Percentiles rank a stretch among this genome's conserved stretches.
These are phyloP conservation scores for Vanessa cardui DNA, from an alignment of 2,888 invertebrate genomes.

Conservation along the genomic window DNA sequence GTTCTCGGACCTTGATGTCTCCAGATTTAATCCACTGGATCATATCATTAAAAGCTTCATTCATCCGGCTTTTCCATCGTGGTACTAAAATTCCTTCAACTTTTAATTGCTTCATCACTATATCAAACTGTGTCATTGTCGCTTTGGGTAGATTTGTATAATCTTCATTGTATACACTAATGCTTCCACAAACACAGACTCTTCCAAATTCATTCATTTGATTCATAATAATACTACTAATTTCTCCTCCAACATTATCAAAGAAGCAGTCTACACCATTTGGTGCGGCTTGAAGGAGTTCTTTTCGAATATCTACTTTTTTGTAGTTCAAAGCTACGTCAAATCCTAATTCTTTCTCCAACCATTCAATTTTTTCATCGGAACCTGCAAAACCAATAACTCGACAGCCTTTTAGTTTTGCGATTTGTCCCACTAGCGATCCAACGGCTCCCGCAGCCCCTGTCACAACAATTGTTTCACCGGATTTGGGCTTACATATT, in stretches of 20 bases:
- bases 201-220: slow-evolving; percentile 80
- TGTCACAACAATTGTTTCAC: slow-evolving; percentile 87
- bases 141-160: slow-evolving; percentile 52
- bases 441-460: slow-evolving; percentile 91
- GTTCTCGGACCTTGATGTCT: slow-evolving; percentile 85
- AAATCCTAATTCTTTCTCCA: slow-evolving; percentile 85
- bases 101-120: slow-evolving; percentile 83
- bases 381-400: slow-evolving; percentile 88
- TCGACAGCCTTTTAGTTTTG: slow-evolving; percentile 85
- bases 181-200: slow-evolving; percentile 59
- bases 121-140: slow-evolving; percentile 74
- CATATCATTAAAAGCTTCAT: slow-evolving; percentile 83
- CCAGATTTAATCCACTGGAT: slow-evolving; percentile 85
- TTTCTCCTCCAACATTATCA: slow-evolving; percentile 88
- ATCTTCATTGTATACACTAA: slow-evolving; percentile 62
- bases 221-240: slow-evolving; percentile 81
- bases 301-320: slow-evolving; percentile 76
- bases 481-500: slow-evolving; percentile 85
- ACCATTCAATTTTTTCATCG: slow-evolving; percentile 87
- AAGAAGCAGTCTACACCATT: slow-evolving; percentile 89
- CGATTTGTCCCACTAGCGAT: slow-evolving; percentile 88
- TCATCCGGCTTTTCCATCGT: slow-evolving; percentile 81
- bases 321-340: slow-evolving; percentile 90
- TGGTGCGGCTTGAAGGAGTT: slow-evolving; percentile 85
- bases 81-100: slow-evolving; percentile 84